A percentile compares a stretch with the other conserved stretches of the same genome.
Evolutionary conservation across 1,140 invertebrate genomes (phyloP).

Genomic region (Cephus cinctus): DNA sequence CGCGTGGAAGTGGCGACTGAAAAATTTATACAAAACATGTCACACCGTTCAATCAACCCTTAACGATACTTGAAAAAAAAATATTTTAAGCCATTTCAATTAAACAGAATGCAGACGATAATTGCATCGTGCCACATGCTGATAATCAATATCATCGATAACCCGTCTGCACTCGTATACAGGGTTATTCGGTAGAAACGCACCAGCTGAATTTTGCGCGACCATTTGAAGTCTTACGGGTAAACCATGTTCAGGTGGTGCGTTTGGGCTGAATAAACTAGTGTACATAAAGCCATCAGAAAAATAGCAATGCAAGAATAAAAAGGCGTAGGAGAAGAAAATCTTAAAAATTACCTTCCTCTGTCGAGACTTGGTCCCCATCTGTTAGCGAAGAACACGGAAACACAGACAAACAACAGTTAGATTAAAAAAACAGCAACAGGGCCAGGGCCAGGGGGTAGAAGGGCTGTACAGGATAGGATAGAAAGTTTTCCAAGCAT

Average conservation of each 20-base stretch:
- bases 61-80: constrained; percentile 32
- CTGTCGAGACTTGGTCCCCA: constrained; percentile 58
- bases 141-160: too few relatives aligned
- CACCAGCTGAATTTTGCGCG: too few relatives aligned
- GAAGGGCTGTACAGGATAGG: too few relatives aligned
- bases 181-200: too few relatives aligned
- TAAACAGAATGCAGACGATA: not conserved
- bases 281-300: not conserved
- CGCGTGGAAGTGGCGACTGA: constrained; percentile 68
- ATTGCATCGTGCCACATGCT: not conserved
- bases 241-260: not conserved
- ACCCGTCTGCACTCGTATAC: too few relatives aligned
- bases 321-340: constrained; percentile 7
- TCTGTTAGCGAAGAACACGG: constrained; percentile 43
- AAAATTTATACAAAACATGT: constrained; percentile 32
- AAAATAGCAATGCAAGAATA: not conserved
- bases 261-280: too few relatives aligned
- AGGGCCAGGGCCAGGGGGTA: too few relatives aligned
- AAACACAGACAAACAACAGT: constrained; percentile 27
- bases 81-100: not conserved
- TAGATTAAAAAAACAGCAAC: too few relatives aligned
- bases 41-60: constrained; percentile 32
- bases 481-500: too few relatives aligned
- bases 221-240: too few relatives aligned
- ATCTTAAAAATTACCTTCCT: constrained; percentile 55